phyloP scores from a whole-genome alignment of 2,797 vertebrate genomes.

The Hyperoplus immaculatus region DNA sequence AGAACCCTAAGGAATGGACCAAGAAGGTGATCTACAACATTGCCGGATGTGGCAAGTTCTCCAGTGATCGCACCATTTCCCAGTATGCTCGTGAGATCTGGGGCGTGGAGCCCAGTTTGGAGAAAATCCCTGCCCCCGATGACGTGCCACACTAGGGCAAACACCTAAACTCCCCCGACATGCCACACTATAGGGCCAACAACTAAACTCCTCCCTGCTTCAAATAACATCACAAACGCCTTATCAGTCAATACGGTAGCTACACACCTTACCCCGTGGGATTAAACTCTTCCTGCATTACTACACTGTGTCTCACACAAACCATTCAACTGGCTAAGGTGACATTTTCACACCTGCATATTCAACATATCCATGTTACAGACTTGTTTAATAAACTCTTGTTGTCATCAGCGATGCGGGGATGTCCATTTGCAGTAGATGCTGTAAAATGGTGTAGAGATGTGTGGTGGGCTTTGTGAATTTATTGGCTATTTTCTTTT shows the following conservation, averaged over 20 bases:
- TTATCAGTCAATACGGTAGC: conserved; percentile 15
- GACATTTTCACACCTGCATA: conserved; percentile 32
- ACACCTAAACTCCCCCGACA: conserved; percentile 49
- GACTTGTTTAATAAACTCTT: conserved; percentile 8
- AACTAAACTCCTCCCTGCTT: conserved; percentile 5
- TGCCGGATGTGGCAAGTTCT: conserved; percentile 94
- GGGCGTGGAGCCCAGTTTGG: conserved; percentile 90
- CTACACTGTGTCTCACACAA: conserved; percentile 26
- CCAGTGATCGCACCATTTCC: conserved; percentile 93
- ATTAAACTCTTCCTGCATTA: conserved; percentile 14
- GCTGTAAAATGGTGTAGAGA: conserved; percentile 32
- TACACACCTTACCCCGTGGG: conserved; percentile 27
- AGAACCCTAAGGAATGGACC: conserved; percentile 95
- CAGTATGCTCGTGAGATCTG: conserved; percentile 95
- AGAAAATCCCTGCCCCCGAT: conserved; percentile 89
- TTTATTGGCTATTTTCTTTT: conserved; percentile 55
- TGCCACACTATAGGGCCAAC: background rate
- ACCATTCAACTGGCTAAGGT: conserved; percentile 20
- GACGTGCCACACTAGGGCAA: conserved; percentile 24
- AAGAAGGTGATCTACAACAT: conserved; percentile 94
- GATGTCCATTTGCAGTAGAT: conserved; percentile 16
- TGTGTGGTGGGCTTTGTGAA: conserved; percentile 61
- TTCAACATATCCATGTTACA: conserved; percentile 15
- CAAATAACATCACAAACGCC: background rate
- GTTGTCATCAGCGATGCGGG: conserved; percentile 12